Evolutionary conservation across 2,888 invertebrate genomes (phyloP), one percentile per base, ranked within the genome.

Genomic region (Exephanes ischioxanthus): DNA sequence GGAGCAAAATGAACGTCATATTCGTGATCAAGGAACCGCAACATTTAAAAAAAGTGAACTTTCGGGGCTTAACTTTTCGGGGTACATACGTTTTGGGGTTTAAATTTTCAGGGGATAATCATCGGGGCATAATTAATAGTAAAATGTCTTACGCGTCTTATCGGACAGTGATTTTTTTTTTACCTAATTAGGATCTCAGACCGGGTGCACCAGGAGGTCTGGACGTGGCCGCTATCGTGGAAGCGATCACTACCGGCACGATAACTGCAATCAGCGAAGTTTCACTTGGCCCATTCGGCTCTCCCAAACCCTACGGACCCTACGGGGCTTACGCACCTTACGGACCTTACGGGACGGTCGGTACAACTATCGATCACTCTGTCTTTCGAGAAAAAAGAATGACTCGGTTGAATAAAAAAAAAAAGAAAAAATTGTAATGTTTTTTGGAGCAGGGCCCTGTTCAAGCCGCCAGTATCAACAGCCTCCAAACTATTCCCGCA

Each of bases 201-300:
- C 87, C 85, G 5, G 88, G 88, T 14, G 51, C 70, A 4, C 86
- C 89, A 2, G 89, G 89, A 22, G 87, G 88, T 14, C 89, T 92
- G 0, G 94, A 94, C 75, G 14, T 93, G 0, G 90, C 90, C 2
- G 88, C 89, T 4, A 70, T 94, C 4, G 89, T 94, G 16, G 90
- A 90, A 41, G 90, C 93, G 3, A 83, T 94, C n/a, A 87, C 93
- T 11, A 89, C 93, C 4, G 94, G 94, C 0, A 87, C 92, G 0
- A 93, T 93, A 66, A 91, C 92, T 1, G 93, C 93, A 11, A 86
- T 92, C 2, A 93, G 91, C 45, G 90, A 88, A 1, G 84, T 63
- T 37, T 78, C 73, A 45, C 67, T 70, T 45, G 80, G 26, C 2
- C 22, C 41, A 4, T 11, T 63, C 6, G n/a, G 53, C 16, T 30